Evolutionary conservation across 2,113 vertebrate genomes (phyloP), one percentile per base, ranked within the genome.

Genomic region (Neotoma lepida): DNA sequence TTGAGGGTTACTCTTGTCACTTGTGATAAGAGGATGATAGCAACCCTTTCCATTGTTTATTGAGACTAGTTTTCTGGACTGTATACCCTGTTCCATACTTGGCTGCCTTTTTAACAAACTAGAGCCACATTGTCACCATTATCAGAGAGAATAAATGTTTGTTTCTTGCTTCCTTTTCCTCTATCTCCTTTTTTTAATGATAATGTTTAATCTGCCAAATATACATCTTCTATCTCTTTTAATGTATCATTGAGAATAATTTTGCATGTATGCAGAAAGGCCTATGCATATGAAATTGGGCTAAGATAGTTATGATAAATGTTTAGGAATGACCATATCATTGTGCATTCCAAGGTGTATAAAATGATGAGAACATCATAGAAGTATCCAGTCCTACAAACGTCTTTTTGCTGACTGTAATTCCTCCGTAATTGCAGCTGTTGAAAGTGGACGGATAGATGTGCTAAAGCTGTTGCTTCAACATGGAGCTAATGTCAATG

Each of bases 401-500:
- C 44, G 68, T 58, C 28, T 95, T 80, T 96, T 88, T 94, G 64
- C 54, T 96, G 80, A 93, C 3, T 26, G 0, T 78, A 4, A 39
- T 88, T 64, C 77, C 76, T 95, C 91, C 93, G 63, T 51, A 51
- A 78, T 97, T 87, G 9, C 97, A 99, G 99, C 99, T 97, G 99
- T 99, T 86, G 98, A 99, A 91, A 96, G 97, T 6, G 98, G 98
- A 8, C 98, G 98, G 46, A n/a, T 71, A 51, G 98, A 99, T 10
- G 89, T 98, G 0, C 98, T 99, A 73, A 97, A 98, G 46, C 96
- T 99, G 76, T 96, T 99, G 94, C 96, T 99, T 73, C 95, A 95
- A 35, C 95, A 98, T 0, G 98, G 99, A 95, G 99, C 99, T 73
- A 98, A 98, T 58, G 97, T 99, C 85, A 98, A 99, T 95, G 97